Percentiles rank a stretch among this genome's conserved stretches.
Evolutionary conservation across 2,113 vertebrate species (phyloP).

Genomic region (Elephantulus edwardii): DNA sequence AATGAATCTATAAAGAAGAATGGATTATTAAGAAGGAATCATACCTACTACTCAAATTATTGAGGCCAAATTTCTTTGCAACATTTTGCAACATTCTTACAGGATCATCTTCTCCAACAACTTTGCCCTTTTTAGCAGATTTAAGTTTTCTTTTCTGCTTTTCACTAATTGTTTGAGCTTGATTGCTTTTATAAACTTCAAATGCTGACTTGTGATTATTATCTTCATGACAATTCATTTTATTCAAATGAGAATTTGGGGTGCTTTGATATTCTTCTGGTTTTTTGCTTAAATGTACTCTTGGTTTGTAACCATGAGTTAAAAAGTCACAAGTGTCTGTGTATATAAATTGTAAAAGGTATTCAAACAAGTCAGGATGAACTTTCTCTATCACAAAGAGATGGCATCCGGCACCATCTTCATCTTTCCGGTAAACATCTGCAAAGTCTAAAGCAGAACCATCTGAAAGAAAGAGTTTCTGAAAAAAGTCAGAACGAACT

Average conservation of each 20-base stretch:
- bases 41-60: conserved; percentile 91
- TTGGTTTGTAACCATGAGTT: conserved; percentile 89
- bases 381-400: conserved; percentile 92
- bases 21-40: conserved; percentile 24
- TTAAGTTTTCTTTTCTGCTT: conserved; percentile 90
- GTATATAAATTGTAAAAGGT: conserved; percentile 93
- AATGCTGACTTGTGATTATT: conserved; percentile 88
- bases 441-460: conserved; percentile 75
- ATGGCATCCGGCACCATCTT: conserved; percentile 93
- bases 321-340: conserved; percentile 95
- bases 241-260: conserved; percentile 90
- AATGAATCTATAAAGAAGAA: neutral
- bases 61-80: conserved; percentile 92
- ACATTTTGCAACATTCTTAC: conserved; percentile 92
- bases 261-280: conserved; percentile 84
- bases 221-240: conserved; percentile 85
- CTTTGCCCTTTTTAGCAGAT: conserved; percentile 90
- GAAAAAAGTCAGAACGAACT: conserved; percentile 92
- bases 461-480: conserved; percentile 86
- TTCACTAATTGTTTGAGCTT: conserved; percentile 83
- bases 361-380: conserved; percentile 90
- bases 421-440: conserved; percentile 87
- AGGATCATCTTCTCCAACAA: conserved; percentile 85
- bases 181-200: conserved; percentile 91
- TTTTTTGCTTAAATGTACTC: conserved; percentile 75